A percentile compares a stretch with the other conserved stretches of the same genome.
Evolutionary conservation across 2,888 invertebrate genomes (phyloP).

Genomic region (Hypomecis punctinalis): DNA sequence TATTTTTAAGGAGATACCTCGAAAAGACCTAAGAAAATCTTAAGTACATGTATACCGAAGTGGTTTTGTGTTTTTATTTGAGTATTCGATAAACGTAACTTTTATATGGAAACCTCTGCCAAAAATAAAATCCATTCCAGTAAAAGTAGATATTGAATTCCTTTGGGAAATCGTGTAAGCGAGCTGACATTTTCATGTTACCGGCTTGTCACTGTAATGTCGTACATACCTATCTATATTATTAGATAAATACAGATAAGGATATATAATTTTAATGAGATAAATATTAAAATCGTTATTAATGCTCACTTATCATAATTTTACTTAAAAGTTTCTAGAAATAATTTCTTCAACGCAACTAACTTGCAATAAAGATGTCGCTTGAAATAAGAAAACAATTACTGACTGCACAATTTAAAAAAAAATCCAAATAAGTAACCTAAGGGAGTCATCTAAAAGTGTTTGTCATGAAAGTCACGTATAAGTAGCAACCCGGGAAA

Average conservation of each 20-base stretch:
- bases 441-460: constrained; percentile 11
- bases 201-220: constrained; percentile 15
- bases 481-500: constrained; percentile 33
- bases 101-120: constrained; percentile 1
- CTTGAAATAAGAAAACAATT: too few relatives aligned
- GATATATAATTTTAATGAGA: too few relatives aligned
- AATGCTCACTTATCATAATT: too few relatives aligned
- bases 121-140: constrained; percentile 25
- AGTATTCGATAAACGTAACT: too few relatives aligned
- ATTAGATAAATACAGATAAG: too few relatives aligned
- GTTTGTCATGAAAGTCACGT: constrained; percentile 39
- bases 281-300: too few relatives aligned
- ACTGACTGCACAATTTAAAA: neutral
- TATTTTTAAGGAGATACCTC: neutral
- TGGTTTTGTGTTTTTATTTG: neutral
- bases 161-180: constrained; percentile 23
- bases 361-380: too few relatives aligned
- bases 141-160: constrained; percentile 5
- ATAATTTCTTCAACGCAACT: too few relatives aligned
- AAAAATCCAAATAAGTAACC: neutral
- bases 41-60: neutral
- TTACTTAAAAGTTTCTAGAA: too few relatives aligned
- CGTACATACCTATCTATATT: neutral
- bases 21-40: neutral
- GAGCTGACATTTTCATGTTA: constrained; percentile 20